These are phyloP conservation scores for Coturnix japonica DNA, from an alignment of 2,113 vertebrate species.

Conservation along the genomic window DNA sequence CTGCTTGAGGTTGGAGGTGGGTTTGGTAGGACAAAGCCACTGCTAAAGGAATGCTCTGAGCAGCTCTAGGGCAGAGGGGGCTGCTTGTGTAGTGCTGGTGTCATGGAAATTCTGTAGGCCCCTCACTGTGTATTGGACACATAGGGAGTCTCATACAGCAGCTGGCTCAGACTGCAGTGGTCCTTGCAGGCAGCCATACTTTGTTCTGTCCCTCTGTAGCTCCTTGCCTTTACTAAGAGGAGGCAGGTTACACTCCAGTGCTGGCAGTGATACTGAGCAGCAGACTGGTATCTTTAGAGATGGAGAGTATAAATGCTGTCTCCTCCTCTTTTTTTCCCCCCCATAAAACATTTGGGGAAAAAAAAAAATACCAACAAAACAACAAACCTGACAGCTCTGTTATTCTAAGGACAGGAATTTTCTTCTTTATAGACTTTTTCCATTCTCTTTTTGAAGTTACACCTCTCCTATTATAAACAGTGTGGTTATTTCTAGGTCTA, in stretches of 20 bases:
- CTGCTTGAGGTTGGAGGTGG: background rate
- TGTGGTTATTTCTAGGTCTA: background rate
- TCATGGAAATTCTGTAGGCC: background rate
- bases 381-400: background rate
- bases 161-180: background rate
- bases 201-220: too few species aligned
- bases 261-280: background rate
- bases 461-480: background rate
- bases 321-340: background rate
- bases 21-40: background rate
- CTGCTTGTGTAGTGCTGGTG: fast-evolving
- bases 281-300: background rate
- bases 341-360: background rate
- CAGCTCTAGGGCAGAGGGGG: fast-evolving
- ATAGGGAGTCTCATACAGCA: background rate
- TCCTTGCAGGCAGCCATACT: background rate
- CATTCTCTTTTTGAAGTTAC: background rate
- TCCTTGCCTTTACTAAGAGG: background rate
- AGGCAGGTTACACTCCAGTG: background rate
- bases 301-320: background rate
- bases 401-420: background rate
- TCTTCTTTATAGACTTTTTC: background rate
- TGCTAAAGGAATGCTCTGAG: fast-evolving
- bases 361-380: background rate
- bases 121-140: fast-evolving